Base-by-base conservation (phyloP, 1,140 invertebrate genomes). In the Callitettix versicolor region DNA sequence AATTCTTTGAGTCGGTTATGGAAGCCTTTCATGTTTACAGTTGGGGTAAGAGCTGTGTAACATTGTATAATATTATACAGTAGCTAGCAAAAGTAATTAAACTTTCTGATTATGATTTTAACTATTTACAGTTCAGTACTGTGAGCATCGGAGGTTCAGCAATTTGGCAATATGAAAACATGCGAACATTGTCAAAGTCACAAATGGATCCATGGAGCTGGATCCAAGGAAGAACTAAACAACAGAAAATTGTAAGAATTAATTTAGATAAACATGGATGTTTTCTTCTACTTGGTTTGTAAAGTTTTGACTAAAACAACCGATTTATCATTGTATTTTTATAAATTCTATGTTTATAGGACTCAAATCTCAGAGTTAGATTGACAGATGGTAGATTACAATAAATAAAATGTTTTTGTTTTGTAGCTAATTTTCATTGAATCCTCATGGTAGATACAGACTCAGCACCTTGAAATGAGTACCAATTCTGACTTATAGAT, bases 161-260 rank as follows among this genome's bases (percentile, higher is more conserved):
- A 17, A 85, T 94, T 57, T 88, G 87, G 85, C 85, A 93, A 69
- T 94, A 94, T 79, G 91, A 95, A 71, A 80, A 78, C 62, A 74
- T 90, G 63, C 72, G 86, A 58, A 67, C 73, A 40, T 17, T 20
- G 5, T 17, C 40, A 12, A 15, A 17, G 18, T 17, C 18, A 42
- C n/a, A 15, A 43, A 14, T 17, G 11, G 22, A 12, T 43, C 22
- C 42, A 18, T 11, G 18, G 42, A 12, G 11, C 36, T 53, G 53
- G 40, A 30, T 50, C 33, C 33, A 47, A 18, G 15, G 26, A 9
- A 30, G 9, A 30, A 4, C 26, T 4, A 52, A 12, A 38, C 30
- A 51, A 30, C 26, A 30, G 3, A 30, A 30, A 30, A 30, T 30
- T 30, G 26, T 30, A 30, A 30, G 26, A 43, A 12, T 17, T 43